phyloP scores from a whole-genome alignment of 2,797 vertebrate genomes.

The Urophycis tenuis region DNA sequence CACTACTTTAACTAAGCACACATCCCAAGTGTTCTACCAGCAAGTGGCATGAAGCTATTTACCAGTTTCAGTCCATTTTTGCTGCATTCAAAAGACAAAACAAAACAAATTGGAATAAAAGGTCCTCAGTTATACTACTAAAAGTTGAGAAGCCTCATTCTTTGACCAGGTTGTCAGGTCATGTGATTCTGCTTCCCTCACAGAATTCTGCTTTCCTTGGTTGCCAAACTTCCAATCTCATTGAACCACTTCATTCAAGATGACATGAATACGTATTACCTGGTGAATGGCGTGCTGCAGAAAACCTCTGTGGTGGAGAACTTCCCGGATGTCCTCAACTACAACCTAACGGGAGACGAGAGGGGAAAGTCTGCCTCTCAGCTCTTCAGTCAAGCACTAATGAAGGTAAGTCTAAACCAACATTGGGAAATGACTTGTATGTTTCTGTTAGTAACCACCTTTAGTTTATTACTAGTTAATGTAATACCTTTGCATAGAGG shows the following conservation, averaged over 20 bases:
- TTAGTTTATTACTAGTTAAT: neutral
- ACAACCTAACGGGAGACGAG: constrained; percentile 60
- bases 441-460: neutral
- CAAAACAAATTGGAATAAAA: neutral
- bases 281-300: constrained; percentile 62
- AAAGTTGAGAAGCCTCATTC: neutral
- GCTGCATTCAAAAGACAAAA: too few relatives aligned
- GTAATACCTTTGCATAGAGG: neutral
- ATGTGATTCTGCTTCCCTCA: constrained; percentile 12
- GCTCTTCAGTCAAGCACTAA: constrained; percentile 70
- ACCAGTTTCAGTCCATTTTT: too few relatives aligned
- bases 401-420: constrained; percentile 58
- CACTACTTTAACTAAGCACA: neutral
- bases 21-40: neutral
- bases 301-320: constrained; percentile 61
- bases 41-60: neutral
- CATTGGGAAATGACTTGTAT: neutral
- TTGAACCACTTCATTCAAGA: constrained; percentile 66
- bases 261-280: constrained; percentile 73
- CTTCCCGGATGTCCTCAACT: constrained; percentile 70
- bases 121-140: neutral
- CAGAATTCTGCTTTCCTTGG: constrained; percentile 69
- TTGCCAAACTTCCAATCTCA: constrained; percentile 61
- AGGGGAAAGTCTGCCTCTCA: constrained; percentile 58
- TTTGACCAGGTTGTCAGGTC: neutral